Evolutionary conservation across 2,113 vertebrate species (phyloP).

Genomic region (Podiceps cristatus): DNA sequence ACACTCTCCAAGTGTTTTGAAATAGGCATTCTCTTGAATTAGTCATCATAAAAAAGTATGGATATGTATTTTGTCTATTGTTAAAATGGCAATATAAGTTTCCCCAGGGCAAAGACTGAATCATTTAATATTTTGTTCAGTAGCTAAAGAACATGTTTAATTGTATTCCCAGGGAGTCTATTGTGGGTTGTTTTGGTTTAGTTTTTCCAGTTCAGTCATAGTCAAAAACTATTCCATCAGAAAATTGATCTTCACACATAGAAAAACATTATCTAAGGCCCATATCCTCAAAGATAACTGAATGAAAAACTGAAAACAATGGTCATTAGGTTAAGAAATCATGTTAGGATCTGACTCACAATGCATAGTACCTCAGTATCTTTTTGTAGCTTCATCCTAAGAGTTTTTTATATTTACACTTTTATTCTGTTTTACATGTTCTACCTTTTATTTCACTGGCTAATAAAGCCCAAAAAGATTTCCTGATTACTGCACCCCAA

Average conservation of each 20-base stretch:
- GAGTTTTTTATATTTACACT: background rate
- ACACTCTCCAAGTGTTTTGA: background rate
- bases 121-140: background rate
- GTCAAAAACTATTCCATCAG: background rate
- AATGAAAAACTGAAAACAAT: background rate
- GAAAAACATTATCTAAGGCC: background rate
- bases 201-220: background rate
- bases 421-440: background rate
- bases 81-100: background rate
- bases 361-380: background rate
- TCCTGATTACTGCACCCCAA: background rate
- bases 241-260: background rate
- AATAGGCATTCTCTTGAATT: background rate
- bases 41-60: background rate
- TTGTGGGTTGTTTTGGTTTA: background rate
- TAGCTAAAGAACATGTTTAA: background rate
- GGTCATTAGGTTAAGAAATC: background rate
- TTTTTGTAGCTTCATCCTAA: background rate
- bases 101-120: background rate
- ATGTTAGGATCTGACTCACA: background rate
- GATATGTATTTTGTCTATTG: background rate
- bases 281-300: background rate
- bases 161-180: background rate
- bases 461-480: background rate
- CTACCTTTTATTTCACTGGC: background rate